A percentile compares a stretch with the other conserved stretches of the same genome.
These are phyloP conservation scores for Lycaena phlaeas DNA, from an alignment of 2,888 invertebrate species.

Conservation along the genomic window DNA sequence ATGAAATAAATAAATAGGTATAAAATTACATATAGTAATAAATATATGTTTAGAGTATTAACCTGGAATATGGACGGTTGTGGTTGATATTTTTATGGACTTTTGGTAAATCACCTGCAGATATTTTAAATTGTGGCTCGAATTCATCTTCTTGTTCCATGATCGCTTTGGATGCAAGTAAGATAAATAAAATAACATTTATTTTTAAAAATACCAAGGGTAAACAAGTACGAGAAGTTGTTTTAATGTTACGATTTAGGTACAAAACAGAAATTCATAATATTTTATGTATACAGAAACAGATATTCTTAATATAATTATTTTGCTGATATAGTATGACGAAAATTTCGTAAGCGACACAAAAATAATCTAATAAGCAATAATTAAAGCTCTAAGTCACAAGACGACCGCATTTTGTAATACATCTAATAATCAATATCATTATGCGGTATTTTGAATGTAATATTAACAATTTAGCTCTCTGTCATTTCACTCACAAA, in stretches of 20 bases:
- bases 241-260: too few species aligned
- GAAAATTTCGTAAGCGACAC: neutral
- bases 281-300: too few species aligned
- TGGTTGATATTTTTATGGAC: constrained; percentile 60
- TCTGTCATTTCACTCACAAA: constrained; percentile 24
- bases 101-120: constrained; percentile 50
- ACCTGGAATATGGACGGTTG: constrained; percentile 65
- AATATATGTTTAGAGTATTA: constrained; percentile 24
- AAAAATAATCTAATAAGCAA: constrained; percentile 5
- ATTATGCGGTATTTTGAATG: constrained; percentile 42
- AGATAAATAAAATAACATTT: constrained; percentile 20
- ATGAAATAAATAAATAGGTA: too few species aligned
- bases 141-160: constrained; percentile 51
- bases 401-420: constrained; percentile 31
- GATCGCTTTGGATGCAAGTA: constrained; percentile 30
- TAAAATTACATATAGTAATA: constrained; percentile 15
- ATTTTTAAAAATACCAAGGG: constrained; percentile 5
- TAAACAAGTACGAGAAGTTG: too few species aligned
- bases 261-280: too few species aligned
- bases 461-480: constrained; percentile 22
- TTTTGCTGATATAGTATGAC: too few species aligned
- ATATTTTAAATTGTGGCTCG: constrained; percentile 37
- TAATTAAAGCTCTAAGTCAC: constrained; percentile 27
- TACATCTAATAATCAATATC: constrained; percentile 51
- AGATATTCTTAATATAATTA: too few species aligned